phyloP scores from a whole-genome alignment of 2,113 vertebrate genomes.

The Poeciliopsis prolifica region DNA sequence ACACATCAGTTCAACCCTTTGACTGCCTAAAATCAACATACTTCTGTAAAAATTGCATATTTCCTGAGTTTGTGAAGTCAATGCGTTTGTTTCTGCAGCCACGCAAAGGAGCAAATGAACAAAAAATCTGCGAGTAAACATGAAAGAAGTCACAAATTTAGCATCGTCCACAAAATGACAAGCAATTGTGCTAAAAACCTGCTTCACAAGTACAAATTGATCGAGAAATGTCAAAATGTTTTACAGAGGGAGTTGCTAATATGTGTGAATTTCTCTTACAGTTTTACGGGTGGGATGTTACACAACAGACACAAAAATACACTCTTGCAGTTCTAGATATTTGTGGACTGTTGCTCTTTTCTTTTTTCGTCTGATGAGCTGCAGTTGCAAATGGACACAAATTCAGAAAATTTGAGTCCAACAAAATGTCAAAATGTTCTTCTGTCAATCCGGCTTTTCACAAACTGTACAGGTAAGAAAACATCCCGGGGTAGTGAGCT shows the following conservation, averaged over 20 bases:
- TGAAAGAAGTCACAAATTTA: not conserved
- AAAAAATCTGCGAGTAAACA: not conserved
- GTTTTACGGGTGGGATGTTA: not conserved
- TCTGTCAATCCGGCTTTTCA: not conserved
- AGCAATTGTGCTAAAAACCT: not conserved
- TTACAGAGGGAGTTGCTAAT: not conserved
- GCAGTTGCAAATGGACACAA: not conserved
- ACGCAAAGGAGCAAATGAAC: not conserved
- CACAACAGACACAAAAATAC: slow-evolving; percentile 1
- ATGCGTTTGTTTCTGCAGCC: not conserved
- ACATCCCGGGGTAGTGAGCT: not conserved
- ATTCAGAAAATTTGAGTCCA: not conserved
- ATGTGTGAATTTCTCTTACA: not conserved
- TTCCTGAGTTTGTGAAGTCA: not conserved
- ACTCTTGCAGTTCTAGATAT: not conserved
- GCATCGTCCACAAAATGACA: not conserved
- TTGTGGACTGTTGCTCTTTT: not conserved
- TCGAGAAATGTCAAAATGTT: not conserved
- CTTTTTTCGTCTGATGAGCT: not conserved
- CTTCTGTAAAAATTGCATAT: not conserved
- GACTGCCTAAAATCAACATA: too few species aligned
- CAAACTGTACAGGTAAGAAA: not conserved
- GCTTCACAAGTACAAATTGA: not conserved
- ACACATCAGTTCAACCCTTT: not conserved
- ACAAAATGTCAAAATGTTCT: not conserved